Evolutionary conservation across 2,113 vertebrate species (phyloP), one percentile per base, ranked within the genome.

Genomic region (Oryzias javanicus): DNA sequence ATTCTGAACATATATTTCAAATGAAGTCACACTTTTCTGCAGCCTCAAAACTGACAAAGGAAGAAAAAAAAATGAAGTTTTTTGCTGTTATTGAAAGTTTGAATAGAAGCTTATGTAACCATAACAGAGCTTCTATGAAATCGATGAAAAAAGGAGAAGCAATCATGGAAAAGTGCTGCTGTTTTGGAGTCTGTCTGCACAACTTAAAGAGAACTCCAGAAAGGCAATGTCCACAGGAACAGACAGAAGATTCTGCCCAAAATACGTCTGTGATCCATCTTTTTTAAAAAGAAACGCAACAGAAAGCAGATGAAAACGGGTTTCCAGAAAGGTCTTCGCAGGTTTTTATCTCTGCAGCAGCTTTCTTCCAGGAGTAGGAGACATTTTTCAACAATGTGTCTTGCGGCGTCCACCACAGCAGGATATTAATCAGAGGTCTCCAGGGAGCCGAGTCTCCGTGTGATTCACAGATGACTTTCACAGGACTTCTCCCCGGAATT

Each of bases 381-480:
- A 58, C 52, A 13, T 54, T 16, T 27, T 61, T 78, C 61, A 44
- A 54, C 73, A 69, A 29, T 49, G 57, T 50, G 60, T 55, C 66
- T 75, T 59, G 55, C 64, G 20, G 72, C 17, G 53, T 67, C 67
- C 76, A 54, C 78, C 76, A 54, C 78, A 80, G 66, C 76, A 60
- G 76, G 79, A 59, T 44, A 18, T 55, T 78, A 78, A 82, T 82
- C 74, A 76, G 68, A 74, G 59, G 47, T 73, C 80, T 64, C 60
- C 44, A 4, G 66, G 61, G 60, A 54, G 8, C 17, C 5, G 64
- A 56, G 59, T 70, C 70, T 56, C 83, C 17, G 19, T 67, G 49
- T 57, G 68, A 78, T 60, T 73, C 76, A 65, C 60, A 62, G 22
- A 65, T 64, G 71, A 83, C 72, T 80, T 78, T 70, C 70, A 67